Conservation (phyloP, 2,113 vertebrate genomes). For the Antigone vipio region DNA sequence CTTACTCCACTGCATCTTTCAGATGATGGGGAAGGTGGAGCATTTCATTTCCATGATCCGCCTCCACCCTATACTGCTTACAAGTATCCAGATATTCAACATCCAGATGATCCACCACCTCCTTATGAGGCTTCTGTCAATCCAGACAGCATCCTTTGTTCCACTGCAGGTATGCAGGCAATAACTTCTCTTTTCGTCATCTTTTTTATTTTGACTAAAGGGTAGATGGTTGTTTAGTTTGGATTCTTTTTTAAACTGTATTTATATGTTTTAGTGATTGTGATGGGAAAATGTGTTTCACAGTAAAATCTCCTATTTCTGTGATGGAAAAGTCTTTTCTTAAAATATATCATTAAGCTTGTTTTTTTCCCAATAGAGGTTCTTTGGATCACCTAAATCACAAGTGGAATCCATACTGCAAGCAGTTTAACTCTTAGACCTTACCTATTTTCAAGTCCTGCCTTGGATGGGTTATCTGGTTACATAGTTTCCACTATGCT, state of each 20-base stretch:
- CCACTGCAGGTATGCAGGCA: conserved; percentile 81
- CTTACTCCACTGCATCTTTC: conserved; percentile 96
- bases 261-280: background rate
- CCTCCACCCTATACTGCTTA: conserved; percentile 96
- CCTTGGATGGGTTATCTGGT: background rate
- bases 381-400: background rate
- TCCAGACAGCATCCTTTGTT: conserved; percentile 87
- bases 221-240: background rate
- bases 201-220: background rate
- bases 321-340: background rate
- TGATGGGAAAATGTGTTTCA: background rate
- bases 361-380: background rate
- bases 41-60: conserved; percentile 97
- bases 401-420: background rate
- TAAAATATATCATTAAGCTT: background rate
- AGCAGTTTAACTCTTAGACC: background rate
- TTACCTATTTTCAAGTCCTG: background rate
- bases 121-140: conserved; percentile 96
- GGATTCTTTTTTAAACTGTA: background rate
- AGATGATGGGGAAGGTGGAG: conserved; percentile 94
- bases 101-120: conserved; percentile 94
- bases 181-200: background rate
- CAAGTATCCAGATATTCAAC: conserved; percentile 94
- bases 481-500: background rate
- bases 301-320: background rate